These are phyloP conservation scores for Chaenogobius annularis DNA, from an alignment of 2,113 vertebrate species.

Conservation along the genomic window DNA sequence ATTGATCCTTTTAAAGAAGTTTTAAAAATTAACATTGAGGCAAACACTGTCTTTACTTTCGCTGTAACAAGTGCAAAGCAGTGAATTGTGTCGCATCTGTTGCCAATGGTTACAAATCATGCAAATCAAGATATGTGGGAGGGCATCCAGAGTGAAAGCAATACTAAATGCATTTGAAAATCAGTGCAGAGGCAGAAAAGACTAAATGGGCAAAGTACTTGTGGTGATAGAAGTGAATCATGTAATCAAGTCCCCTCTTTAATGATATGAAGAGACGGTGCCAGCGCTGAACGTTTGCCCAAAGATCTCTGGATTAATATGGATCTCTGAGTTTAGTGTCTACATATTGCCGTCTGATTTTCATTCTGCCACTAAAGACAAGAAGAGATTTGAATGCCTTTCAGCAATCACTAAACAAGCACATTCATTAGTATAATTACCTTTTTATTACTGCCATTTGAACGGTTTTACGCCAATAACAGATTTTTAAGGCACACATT, in stretches of 20 bases:
- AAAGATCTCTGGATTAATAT: conserved; percentile 38
- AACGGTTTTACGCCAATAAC: conserved; percentile 8
- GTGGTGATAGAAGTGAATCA: neutral
- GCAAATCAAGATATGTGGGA: neutral
- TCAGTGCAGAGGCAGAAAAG: neutral
- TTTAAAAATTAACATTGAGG: too few relatives aligned
- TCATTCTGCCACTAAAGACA: conserved; percentile 20
- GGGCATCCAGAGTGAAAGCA: neutral
- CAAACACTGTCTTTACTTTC: too few relatives aligned
- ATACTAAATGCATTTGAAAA: neutral
- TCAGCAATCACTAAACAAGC: conserved; percentile 2
- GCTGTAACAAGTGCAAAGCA: too few relatives aligned
- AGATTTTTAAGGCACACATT: conserved; percentile 19
- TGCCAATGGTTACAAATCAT: neutral
- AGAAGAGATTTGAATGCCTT: conserved; percentile 1
- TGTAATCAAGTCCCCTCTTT: neutral
- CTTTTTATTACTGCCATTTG: conserved; percentile 5
- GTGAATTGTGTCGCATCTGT: neutral
- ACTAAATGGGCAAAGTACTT: neutral
- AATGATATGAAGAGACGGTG: neutral
- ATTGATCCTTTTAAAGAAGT: too few relatives aligned
- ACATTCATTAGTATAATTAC: conserved; percentile 15
- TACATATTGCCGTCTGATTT: conserved; percentile 21
- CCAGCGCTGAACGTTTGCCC: conserved; percentile 33
- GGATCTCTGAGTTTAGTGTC: conserved; percentile 20